These are phyloP conservation scores for Leuctra nigra DNA, from an alignment of 2,888 invertebrate species.

Conservation along the genomic window DNA sequence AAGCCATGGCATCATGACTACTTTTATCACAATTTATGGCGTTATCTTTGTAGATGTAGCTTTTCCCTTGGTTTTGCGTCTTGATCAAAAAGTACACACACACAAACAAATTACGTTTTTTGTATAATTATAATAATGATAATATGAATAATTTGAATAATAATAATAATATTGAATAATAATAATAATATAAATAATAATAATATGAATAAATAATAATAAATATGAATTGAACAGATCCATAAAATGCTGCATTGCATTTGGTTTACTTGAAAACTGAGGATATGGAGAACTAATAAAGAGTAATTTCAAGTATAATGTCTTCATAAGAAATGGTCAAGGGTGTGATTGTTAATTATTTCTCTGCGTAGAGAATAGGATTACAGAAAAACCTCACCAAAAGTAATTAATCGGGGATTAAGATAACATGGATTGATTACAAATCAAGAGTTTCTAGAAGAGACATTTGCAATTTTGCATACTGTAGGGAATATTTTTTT, in stretches of 20 bases:
- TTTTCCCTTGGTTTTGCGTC: slow-evolving; percentile 11
- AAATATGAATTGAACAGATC: neutral
- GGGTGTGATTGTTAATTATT: neutral
- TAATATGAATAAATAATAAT: too few relatives aligned
- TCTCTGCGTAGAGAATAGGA: slow-evolving; percentile 9
- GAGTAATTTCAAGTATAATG: too few relatives aligned
- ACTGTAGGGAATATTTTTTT: slow-evolving; percentile 25
- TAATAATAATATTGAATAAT: too few relatives aligned
- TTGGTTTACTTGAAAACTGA: slow-evolving; percentile 8
- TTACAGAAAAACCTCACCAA: neutral
- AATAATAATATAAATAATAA: slow-evolving; percentile 17
- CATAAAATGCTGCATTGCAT: slow-evolving; percentile 5
- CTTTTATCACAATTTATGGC: slow-evolving; percentile 11
- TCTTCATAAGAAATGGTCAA: neutral
- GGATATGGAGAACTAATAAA: neutral
- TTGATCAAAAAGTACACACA: slow-evolving; percentile 4
- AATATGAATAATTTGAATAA: slow-evolving; percentile 15
- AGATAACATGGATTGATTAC: neutral
- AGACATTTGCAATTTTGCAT: slow-evolving; percentile 25
- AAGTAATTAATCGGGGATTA: neutral
- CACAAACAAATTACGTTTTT: slow-evolving; percentile 16
- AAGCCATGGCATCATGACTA: neutral
- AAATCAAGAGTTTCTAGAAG: slow-evolving; percentile 10
- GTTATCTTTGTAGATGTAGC: slow-evolving; percentile 18
- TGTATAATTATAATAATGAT: slow-evolving; percentile 15